Evolutionary conservation across 1,140 invertebrate genomes (phyloP), one percentile per base, ranked within the genome.

Genomic region (Pseudomyrmex pallidus): DNA sequence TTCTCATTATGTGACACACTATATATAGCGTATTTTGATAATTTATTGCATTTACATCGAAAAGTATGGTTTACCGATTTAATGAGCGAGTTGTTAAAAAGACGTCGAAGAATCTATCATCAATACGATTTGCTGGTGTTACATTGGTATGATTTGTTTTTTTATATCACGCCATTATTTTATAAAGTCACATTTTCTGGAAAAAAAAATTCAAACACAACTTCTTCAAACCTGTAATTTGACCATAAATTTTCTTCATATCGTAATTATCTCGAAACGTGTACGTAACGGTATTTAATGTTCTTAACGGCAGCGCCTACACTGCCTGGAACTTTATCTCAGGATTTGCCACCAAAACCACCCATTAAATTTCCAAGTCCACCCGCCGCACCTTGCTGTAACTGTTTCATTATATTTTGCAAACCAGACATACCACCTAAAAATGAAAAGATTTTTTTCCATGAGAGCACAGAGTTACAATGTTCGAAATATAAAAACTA

Each of bases 401-500:
- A 95, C 93, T 99, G 99, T 88, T 98, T 95, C 98, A 99, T 99
- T 97, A 99, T 99, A 92, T 97, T 99, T 92, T 99, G 98, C 2
- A 99, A 95, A 10, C 99, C 99, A 64, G 97, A 96, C 96, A 99
- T 98, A 48, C 99, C 99, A 89, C 99, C 98, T 98, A 95, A 86
- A 66, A 87, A 54, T 22, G 13, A 0, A 20, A 7, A 62, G 25
- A 25, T 59, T 17, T 17, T 9, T 52, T n/a, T 52, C 2, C 8
- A n/a, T 50, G 12, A 20, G 25, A 25, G 25, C 25, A 82, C 68
- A 54, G 50, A 10, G 22, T 0, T 64, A 44, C 20, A 70, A 35
- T 67, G 0, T 57, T 25, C n/a, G 15, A 57, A 35, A 35, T 35
- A 35, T 35, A 35, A 35, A 35, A 35, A 35, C 12, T 22, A 52